These are phyloP conservation scores for Illadopsis cleaveri DNA, from an alignment of 2,113 vertebrate species.

Conservation along the genomic window DNA sequence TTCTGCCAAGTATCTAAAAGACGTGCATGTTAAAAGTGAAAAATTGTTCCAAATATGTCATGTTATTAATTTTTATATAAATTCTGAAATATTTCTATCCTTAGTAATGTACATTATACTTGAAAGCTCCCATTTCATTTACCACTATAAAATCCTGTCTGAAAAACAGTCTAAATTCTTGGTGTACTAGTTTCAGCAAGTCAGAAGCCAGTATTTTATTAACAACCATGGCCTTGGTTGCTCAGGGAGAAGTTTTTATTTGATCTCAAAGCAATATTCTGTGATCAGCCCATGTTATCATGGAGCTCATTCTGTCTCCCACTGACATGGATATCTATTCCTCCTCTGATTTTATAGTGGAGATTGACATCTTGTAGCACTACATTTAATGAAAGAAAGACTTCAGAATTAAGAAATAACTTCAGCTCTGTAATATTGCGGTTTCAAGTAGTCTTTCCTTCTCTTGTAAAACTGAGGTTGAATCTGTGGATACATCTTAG, in stretches of 20 bases:
- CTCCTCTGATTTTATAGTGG: neutral
- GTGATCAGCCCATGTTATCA: neutral
- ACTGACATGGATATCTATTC: neutral
- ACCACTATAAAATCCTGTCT: neutral
- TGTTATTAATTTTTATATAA: neutral
- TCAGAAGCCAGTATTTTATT: neutral
- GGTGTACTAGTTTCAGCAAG: neutral
- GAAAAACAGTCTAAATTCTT: neutral
- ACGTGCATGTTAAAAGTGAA: neutral
- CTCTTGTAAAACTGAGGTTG: neutral
- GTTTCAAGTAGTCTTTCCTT: neutral
- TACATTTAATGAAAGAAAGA: neutral
- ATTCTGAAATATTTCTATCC: neutral
- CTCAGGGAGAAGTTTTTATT: neutral
- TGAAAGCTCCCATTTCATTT: neutral
- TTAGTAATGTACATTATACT: neutral
- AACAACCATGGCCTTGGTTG: neutral
- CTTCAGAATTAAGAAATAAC: neutral
- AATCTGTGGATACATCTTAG: neutral
- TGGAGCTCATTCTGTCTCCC: neutral
- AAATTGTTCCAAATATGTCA: neutral
- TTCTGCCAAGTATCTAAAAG: neutral
- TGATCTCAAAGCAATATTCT: neutral
- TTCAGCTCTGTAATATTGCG: neutral
- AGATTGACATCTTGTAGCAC: neutral